phyloP scores from a whole-genome alignment of 1,140 invertebrate species.

The Bombus waltoni region DNA sequence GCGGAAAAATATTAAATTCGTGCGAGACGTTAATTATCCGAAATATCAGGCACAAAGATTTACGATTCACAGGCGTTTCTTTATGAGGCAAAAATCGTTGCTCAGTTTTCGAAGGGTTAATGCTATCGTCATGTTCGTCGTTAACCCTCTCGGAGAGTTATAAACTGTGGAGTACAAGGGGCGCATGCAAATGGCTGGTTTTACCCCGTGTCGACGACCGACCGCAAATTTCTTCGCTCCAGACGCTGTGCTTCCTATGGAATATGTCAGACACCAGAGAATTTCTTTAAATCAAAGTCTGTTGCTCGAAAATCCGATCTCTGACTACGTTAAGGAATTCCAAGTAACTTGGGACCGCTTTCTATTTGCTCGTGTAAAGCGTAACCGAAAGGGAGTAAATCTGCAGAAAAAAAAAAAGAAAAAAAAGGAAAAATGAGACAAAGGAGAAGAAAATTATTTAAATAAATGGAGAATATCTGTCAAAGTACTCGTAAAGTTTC shows the following conservation, averaged over 20 bases:
- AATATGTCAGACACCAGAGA: not conserved
- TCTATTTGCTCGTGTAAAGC: not conserved
- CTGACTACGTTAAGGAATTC: not conserved
- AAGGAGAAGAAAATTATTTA: not conserved
- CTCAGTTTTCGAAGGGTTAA: not conserved
- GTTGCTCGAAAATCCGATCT: not conserved
- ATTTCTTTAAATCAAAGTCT: not conserved
- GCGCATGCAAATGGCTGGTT: conserved; percentile 57
- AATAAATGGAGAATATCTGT: not conserved
- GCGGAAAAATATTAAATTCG: not conserved
- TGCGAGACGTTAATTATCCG: not conserved
- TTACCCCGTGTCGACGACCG: conserved; percentile 24
- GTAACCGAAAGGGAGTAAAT: not conserved
- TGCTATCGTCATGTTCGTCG: conserved; percentile 29
- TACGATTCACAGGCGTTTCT: not conserved
- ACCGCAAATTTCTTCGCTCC: conserved; percentile 24
- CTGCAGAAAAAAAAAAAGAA: not conserved
- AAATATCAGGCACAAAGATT: not conserved
- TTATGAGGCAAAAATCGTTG: not conserved
- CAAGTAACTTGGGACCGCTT: not conserved
- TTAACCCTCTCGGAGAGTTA: conserved; percentile 29
- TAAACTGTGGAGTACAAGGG: conserved; percentile 38
- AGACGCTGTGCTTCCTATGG: not conserved
- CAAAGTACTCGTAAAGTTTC: not conserved
- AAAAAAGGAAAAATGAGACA: not conserved